These are phyloP conservation scores for Ochotona princeps DNA, from an alignment of 2,113 vertebrate species.

Conservation along the genomic window DNA sequence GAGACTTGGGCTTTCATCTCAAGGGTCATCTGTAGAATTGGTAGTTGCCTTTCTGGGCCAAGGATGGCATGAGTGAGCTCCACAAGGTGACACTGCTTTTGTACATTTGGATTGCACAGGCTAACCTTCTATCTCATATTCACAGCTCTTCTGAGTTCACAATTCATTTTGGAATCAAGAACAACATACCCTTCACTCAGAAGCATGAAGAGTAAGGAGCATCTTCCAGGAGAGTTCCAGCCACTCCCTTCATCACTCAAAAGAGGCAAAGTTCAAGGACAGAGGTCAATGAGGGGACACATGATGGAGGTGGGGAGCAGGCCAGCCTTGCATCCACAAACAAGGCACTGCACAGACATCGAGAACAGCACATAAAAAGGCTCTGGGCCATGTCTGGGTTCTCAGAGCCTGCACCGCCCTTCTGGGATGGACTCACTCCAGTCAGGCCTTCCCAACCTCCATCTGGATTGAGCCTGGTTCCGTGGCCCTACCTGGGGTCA, in stretches of 20 bases:
- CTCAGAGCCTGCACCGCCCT: neutral
- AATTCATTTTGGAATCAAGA: neutral
- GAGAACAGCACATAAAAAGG: neutral
- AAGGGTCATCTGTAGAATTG: neutral
- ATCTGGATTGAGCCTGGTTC: conserved; percentile 16
- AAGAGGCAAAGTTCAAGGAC: neutral
- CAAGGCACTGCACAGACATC: neutral
- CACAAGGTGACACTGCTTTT: neutral
- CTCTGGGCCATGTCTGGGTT: neutral
- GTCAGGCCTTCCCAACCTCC: neutral
- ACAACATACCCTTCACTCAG: neutral
- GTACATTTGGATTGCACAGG: fast-evolving
- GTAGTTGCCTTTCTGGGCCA: neutral
- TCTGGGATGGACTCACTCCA: neutral
- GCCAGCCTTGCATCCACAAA: neutral
- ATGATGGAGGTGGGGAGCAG: neutral
- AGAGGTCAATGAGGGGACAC: neutral
- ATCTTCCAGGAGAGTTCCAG: neutral
- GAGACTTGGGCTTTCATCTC: neutral
- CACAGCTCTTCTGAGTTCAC: conserved; percentile 2
- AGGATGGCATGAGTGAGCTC: neutral
- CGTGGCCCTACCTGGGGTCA: conserved; percentile 63
- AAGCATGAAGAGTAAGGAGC: neutral
- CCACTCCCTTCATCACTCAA: neutral
- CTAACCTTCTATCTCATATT: neutral